A percentile compares a stretch with the other conserved stretches of the same genome.
These are phyloP conservation scores for Actenoides hombroni DNA, from an alignment of 2,113 vertebrate species.

Conservation along the genomic window DNA sequence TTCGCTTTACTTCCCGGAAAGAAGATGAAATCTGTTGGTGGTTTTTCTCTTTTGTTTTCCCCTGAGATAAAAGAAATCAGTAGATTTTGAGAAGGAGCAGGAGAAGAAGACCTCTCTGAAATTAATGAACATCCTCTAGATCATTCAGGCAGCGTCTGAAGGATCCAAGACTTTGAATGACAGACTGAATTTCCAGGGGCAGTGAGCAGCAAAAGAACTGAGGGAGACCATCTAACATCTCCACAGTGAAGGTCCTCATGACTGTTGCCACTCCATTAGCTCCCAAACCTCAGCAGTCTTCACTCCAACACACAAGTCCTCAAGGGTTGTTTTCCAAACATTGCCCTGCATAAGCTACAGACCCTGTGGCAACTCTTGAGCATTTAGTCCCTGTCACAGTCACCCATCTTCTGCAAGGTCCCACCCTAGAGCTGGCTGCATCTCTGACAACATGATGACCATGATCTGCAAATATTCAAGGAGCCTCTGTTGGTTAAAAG, in stretches of 20 bases:
- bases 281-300: background rate
- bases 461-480: background rate
- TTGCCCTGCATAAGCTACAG: background rate
- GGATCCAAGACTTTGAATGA: background rate
- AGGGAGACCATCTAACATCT: background rate
- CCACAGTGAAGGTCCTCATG: background rate
- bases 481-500: background rate
- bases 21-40: background rate
- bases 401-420: background rate
- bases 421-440: background rate
- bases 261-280: background rate
- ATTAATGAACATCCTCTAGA: background rate
- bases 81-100: background rate
- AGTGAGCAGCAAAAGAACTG: background rate
- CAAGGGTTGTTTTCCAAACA: background rate
- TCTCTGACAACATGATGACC: background rate
- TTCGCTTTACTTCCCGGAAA: background rate
- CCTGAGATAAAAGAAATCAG: background rate
- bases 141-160: background rate
- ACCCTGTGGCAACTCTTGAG: too few species aligned
- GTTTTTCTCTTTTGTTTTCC: background rate
- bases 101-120: background rate
- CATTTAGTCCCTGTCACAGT: background rate
- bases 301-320: background rate
- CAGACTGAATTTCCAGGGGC: background rate